Base-by-base conservation (phyloP, 2,797 vertebrate genomes). In the Trachops cirrhosus region DNA sequence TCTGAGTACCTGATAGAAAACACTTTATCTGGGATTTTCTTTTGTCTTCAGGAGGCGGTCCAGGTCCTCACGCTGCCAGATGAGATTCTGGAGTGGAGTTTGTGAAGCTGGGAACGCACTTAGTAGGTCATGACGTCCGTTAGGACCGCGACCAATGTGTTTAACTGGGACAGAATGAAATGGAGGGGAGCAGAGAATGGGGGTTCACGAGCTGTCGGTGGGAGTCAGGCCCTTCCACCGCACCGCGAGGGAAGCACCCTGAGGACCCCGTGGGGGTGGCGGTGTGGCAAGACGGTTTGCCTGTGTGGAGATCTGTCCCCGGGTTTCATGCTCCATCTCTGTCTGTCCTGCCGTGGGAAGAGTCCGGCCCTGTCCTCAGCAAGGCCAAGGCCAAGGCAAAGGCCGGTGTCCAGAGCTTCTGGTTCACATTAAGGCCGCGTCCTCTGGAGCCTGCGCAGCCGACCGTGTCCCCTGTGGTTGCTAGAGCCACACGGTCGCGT, bases 181-280 rank as follows among this genome's bases (percentile, higher is more conserved):
- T 0, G 12, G 64, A 18, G 46, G 1, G 22, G 29, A 29, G 3
- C 0, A 34, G 67, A 26, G 18, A 6, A 7, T 0, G 6, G 6
- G 64, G 2, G 10, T 19, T 32, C 6, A 0, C 18, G n/a, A 4
- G 59, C 6, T 7, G 59, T 32, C 0, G 59, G 59, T 32, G 59
- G 12, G 29, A 62, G 3, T 15, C 59, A 16, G 59, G 59, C 29
- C 6, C 29, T 16, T 15, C 29, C 59, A 62, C 59, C 2, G 59
- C 29, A 62, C 59, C 5, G 0, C 12, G 26, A 15, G 59, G 59
- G 2, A 3, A 32, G 29, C 29, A 16, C 29, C 5, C 29, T 16
- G 59, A 62, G 59, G 59, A 32, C 26, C 57, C 57, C 29, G 14
- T 1, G 29, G 59, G 29, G 59, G 14, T 14, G 29, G 59, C 14